phyloP scores from a whole-genome alignment of 2,113 vertebrate species.

The Ibidorhyncha struthersii region DNA sequence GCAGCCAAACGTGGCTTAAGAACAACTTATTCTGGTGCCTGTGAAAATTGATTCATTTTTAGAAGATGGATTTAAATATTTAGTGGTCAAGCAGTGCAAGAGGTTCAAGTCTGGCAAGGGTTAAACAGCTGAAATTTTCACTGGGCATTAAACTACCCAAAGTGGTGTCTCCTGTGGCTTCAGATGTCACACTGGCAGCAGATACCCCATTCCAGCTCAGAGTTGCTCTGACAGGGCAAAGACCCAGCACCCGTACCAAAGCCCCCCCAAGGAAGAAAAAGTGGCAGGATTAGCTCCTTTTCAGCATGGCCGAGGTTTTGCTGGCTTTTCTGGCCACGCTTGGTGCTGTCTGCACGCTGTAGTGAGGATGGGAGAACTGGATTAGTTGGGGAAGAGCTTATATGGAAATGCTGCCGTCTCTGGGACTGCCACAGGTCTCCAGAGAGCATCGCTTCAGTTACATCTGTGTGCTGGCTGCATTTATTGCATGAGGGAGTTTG shows the following conservation, averaged over 20 bases:
- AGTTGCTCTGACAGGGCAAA: not conserved
- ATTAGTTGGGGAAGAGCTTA: not conserved
- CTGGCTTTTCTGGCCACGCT: not conserved
- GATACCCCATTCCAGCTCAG: not conserved
- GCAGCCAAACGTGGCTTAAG: not conserved
- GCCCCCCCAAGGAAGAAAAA: not conserved
- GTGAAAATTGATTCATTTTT: not conserved
- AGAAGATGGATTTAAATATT: not conserved
- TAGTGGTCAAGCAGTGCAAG: not conserved
- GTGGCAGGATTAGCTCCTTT: not conserved
- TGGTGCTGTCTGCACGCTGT: not conserved
- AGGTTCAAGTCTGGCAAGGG: not conserved
- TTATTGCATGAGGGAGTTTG: not conserved
- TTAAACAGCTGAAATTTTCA: not conserved
- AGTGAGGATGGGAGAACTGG: not conserved
- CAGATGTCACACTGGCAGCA: not conserved
- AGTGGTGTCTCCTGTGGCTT: not conserved
- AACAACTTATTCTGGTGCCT: not conserved
- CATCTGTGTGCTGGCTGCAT: not conserved
- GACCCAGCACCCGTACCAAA: not conserved
- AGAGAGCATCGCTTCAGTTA: not conserved
- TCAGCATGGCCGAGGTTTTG: not conserved
- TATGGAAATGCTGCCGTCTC: not conserved
- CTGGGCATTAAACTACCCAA: not conserved
- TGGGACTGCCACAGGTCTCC: not conserved